These are phyloP conservation scores for Cloeon dipterum DNA, from an alignment of 2,888 invertebrate species.

Conservation along the genomic window DNA sequence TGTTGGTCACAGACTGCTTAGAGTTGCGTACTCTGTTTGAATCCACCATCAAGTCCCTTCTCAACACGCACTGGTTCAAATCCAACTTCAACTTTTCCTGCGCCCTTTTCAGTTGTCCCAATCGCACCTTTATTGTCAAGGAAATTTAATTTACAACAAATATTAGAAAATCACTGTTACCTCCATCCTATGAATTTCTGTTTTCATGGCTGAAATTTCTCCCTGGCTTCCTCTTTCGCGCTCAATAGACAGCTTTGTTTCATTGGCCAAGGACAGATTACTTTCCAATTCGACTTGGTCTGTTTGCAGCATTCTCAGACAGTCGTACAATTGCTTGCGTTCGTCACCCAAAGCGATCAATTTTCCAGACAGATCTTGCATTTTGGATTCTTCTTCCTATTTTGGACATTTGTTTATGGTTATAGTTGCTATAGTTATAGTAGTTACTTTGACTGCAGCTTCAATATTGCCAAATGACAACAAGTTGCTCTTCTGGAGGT, in stretches of 20 bases:
- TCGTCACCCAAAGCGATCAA: conserved; percentile 39
- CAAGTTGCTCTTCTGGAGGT: conserved; percentile 28
- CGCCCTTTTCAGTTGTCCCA: conserved; percentile 25
- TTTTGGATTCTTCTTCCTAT: conserved; percentile 41
- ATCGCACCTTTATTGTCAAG: conserved; percentile 16
- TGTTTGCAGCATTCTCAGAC: conserved; percentile 33
- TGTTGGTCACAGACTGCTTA: conserved; percentile 20
- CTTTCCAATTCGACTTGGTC: conserved; percentile 63
- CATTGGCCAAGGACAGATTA: conserved; percentile 46
- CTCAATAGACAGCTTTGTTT: conserved; percentile 41
- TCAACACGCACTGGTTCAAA: conserved; percentile 35
- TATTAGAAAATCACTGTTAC: conserved; percentile 19
- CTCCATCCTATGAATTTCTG: conserved; percentile 66
- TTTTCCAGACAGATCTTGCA: conserved; percentile 40
- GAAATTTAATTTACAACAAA: neutral
- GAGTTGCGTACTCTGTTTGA: conserved; percentile 30
- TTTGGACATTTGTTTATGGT: conserved; percentile 7
- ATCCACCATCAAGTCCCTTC: conserved; percentile 37
- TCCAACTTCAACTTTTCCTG: conserved; percentile 36
- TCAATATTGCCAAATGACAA: conserved; percentile 26
- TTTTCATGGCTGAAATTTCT: conserved; percentile 51
- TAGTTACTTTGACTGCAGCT: conserved; percentile 23
- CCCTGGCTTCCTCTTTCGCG: conserved; percentile 38
- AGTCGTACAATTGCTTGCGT: conserved; percentile 36
- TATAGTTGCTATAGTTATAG: conserved; percentile 3